phyloP scores from a whole-genome alignment of 2,113 vertebrate genomes.

The Sphyrna mokarran region DNA sequence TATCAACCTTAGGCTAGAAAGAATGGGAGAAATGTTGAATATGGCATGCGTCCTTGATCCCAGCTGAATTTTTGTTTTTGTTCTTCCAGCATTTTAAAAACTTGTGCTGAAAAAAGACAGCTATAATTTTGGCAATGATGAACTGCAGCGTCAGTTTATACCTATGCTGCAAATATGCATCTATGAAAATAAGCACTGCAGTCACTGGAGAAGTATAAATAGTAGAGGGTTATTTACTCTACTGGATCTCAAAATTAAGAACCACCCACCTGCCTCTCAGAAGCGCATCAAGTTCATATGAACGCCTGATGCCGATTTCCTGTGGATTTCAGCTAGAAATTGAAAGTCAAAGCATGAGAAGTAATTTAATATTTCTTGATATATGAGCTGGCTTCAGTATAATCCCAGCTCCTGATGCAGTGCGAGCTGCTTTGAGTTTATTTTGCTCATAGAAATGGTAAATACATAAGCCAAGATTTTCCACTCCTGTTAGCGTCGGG shows the following conservation, averaged over 20 bases:
- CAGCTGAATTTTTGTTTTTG: background rate
- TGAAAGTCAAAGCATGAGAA: background rate
- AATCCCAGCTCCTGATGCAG: background rate
- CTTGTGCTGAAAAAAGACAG: background rate
- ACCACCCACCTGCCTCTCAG: background rate
- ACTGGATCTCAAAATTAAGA: constrained; percentile 4
- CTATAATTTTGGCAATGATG: constrained; percentile 13
- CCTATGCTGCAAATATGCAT: constrained; percentile 20
- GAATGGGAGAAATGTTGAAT: background rate
- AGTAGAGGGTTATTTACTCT: constrained; percentile 10
- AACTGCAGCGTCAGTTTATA: background rate
- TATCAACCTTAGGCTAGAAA: background rate
- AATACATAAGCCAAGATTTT: background rate
- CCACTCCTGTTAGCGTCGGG: no score
- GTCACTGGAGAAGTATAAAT: constrained; percentile 1
- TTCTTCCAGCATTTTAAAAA: background rate
- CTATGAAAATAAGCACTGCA: background rate
- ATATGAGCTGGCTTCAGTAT: background rate
- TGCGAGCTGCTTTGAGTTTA: background rate
- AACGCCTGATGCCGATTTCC: background rate
- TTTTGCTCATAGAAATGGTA: background rate
- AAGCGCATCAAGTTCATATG: background rate
- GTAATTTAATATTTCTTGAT: background rate
- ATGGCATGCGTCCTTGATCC: background rate
- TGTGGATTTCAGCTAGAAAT: background rate